Base-by-base conservation (phyloP, 2,888 invertebrate genomes). In the Synanthedon formicaeformis region DNA sequence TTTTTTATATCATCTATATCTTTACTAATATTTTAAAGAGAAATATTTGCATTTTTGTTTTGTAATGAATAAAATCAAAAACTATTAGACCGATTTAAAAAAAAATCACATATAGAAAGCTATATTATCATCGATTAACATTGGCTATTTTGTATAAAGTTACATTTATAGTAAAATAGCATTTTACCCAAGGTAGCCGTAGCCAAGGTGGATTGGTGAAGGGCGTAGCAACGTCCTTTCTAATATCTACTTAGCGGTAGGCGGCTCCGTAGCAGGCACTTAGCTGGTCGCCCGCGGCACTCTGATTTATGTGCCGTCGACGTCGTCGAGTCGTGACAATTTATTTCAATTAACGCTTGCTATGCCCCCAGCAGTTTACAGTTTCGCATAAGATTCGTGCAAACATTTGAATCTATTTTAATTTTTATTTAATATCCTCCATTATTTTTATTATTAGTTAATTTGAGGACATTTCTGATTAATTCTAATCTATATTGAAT, bases 291-390 rank as follows among this genome's bases (percentile, higher is more conserved):
- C 87, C 83, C 69, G 76, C 73, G 81, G 86, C 83, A 71, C 71
- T 68, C 78, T 86, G 86, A 86, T 86, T 86, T 83, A 86, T 85
- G 81, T 83, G 71, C 76, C 72, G 67, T 69, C 81, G 75, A 75
- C 81, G 74, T 67, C 69, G 74, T 67, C 69, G 72, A 75, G 73
- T 72, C 76, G 78, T 75, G 82, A 86, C 87, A 85, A 86, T 87
- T 86, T 81, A 87, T 87, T 87, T 87, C 87, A 87, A 87, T 87
- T 87, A 87, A 73, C 76, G 78, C 74, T 18, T 50, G 41, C 52
- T 18, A 51, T 41, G 52, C 48, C 53, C 51, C 52, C 50, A 49
- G 49, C 49, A 18, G 18, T 49, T 55, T 34, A 51, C 40, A 41
- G n/a, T 40, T 40, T 50, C 40, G 12, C 49, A 40, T 50, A 50